A percentile compares a stretch with the other conserved stretches of the same genome.
These are phyloP conservation scores for Notodonta dromedarius DNA, from an alignment of 2,888 invertebrate species.

Conservation along the genomic window DNA sequence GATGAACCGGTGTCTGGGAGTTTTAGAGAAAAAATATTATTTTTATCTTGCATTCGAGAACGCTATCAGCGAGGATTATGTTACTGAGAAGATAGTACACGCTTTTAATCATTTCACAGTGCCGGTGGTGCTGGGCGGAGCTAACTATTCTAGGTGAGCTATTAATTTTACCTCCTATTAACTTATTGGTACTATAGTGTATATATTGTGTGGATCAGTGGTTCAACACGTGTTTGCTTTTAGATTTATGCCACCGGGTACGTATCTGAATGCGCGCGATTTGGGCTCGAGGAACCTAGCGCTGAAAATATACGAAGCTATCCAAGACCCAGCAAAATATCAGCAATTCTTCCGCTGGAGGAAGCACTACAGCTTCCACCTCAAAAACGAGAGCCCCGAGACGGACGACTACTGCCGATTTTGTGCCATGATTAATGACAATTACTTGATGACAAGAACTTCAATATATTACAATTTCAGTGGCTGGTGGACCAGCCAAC, in stretches of 20 bases:
- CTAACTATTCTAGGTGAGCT: slow-evolving; percentile 82
- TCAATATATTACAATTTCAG: slow-evolving; percentile 48
- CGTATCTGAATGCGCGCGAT: slow-evolving; percentile 58
- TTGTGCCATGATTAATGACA: slow-evolving; percentile 57
- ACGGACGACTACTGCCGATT: slow-evolving; percentile 64
- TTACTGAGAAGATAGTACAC: slow-evolving; percentile 67
- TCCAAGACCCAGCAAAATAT: slow-evolving; percentile 48
- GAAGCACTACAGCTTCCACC: slow-evolving; percentile 56
- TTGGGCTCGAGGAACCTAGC: slow-evolving; percentile 54
- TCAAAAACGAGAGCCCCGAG: slow-evolving; percentile 46
- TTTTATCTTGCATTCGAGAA: slow-evolving; percentile 74
- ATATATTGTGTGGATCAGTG: too few species aligned
- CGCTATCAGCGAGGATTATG: slow-evolving; percentile 67
- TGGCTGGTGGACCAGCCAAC: slow-evolving; percentile 55
- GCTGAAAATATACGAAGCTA: slow-evolving; percentile 48
- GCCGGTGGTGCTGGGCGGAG: slow-evolving; percentile 87
- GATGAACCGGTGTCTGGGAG: slow-evolving; percentile 52
- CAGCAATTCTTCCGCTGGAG: slow-evolving; percentile 62
- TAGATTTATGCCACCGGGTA: slow-evolving; percentile 64
- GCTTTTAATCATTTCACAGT: slow-evolving; percentile 84
- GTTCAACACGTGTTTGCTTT: slow-evolving; percentile 17
- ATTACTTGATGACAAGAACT: slow-evolving; percentile 32
- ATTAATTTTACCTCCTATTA: not conserved
- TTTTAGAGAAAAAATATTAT: slow-evolving; percentile 57
- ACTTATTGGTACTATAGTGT: too few species aligned